Conservation (phyloP, 2,888 invertebrate genomes). For the Agriopis aurantiaria region DNA sequence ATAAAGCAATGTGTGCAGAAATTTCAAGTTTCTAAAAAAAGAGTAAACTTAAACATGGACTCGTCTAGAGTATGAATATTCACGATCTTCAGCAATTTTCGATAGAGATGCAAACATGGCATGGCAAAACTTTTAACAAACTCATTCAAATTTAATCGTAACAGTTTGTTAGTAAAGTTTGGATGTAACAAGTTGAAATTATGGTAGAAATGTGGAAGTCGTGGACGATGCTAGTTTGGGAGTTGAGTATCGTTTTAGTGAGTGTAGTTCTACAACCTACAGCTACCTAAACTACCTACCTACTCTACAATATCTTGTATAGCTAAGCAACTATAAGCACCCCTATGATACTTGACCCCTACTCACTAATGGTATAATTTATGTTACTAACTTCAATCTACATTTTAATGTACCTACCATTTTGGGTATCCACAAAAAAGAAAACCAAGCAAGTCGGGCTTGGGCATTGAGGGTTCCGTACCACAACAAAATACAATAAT, state of each 20-base stretch:
- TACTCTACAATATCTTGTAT: neutral
- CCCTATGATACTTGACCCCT: no score
- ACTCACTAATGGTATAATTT: no score
- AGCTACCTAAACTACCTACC: neutral
- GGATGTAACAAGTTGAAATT: slow-evolving; percentile 37
- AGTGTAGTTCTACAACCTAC: neutral
- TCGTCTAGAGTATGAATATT: slow-evolving; percentile 17
- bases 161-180: slow-evolving; percentile 32
- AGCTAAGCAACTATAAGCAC: no score
- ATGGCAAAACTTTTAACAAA: slow-evolving; percentile 36
- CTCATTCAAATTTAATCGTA: slow-evolving; percentile 34
- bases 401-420: no score
- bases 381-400: no score
- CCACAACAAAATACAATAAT: no score
- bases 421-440: no score
- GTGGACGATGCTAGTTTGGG: slow-evolving; percentile 14
- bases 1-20: neutral
- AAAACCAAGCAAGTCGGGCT: no score
- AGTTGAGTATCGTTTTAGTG: slow-evolving; percentile 5
- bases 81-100: slow-evolving; percentile 14
- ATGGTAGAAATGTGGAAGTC: slow-evolving; percentile 24
- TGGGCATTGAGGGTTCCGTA: no score
- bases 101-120: slow-evolving; percentile 31
- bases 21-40: neutral
- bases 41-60: slow-evolving; percentile 5